These are phyloP conservation scores for Procavia capensis DNA, from an alignment of 2,113 vertebrate species.

Conservation along the genomic window DNA sequence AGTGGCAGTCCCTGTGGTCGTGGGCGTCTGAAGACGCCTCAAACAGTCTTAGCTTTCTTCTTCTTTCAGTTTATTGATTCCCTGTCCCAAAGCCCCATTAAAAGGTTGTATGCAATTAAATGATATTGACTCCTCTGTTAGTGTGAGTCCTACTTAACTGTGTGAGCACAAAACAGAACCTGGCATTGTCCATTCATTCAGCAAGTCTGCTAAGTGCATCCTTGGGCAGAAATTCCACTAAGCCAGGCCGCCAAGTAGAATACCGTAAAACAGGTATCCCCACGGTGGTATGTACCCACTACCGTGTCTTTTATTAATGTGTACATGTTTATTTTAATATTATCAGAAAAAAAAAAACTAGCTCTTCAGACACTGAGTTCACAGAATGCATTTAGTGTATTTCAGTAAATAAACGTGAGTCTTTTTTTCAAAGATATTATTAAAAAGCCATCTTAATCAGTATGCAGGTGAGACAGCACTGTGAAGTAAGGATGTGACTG, in stretches of 20 bases:
- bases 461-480: accelerated
- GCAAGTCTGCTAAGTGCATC: background rate
- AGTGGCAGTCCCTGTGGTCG: no score
- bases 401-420: background rate
- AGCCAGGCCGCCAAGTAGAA: background rate
- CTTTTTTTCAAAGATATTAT: background rate
- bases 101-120: background rate
- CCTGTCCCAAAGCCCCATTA: background rate
- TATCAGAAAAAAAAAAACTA: background rate
- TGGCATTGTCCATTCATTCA: background rate
- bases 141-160: background rate
- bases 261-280: background rate
- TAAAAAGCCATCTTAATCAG: background rate
- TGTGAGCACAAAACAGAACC: accelerated
- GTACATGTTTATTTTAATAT: background rate
- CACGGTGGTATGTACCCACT: accelerated
- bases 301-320: background rate
- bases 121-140: background rate
- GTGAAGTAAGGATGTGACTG: background rate
- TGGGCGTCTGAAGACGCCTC: background rate
- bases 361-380: background rate
- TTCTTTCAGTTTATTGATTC: background rate
- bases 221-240: background rate
- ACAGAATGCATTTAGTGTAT: background rate
- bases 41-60: background rate